phyloP scores from a whole-genome alignment of 2,113 vertebrate genomes.

The Climacteris rufus region DNA sequence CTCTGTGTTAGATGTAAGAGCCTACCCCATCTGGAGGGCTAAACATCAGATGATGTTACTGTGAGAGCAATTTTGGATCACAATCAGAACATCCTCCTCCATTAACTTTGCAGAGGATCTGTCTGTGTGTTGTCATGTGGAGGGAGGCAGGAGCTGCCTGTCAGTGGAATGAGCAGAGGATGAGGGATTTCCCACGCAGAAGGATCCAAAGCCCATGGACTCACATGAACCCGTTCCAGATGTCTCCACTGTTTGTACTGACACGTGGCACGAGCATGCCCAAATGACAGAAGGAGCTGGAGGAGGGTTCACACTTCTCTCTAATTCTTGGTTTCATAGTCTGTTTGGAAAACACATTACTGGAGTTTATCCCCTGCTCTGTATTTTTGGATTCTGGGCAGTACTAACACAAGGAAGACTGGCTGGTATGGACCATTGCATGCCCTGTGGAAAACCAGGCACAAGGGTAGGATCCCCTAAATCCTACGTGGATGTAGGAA shows the following conservation, averaged over 20 bases:
- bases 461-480: background rate
- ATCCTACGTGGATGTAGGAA: fast-evolving
- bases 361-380: background rate
- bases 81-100: background rate
- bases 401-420: background rate
- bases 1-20: background rate
- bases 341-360: background rate
- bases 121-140: background rate
- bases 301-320: background rate
- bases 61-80: background rate
- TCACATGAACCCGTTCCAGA: background rate
- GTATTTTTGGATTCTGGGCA: background rate
- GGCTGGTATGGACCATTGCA: background rate
- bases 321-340: background rate
- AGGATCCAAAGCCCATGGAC: background rate
- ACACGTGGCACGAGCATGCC: background rate
- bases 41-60: background rate
- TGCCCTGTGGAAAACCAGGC: background rate
- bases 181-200: background rate
- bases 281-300: background rate
- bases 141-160: constrained; percentile 15
- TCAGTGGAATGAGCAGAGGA: background rate
- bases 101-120: background rate
- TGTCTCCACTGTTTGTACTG: background rate
- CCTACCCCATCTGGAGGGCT: background rate